Evolutionary conservation across 2,888 invertebrate genomes (phyloP).

Genomic region (Dascillus cervinus): DNA sequence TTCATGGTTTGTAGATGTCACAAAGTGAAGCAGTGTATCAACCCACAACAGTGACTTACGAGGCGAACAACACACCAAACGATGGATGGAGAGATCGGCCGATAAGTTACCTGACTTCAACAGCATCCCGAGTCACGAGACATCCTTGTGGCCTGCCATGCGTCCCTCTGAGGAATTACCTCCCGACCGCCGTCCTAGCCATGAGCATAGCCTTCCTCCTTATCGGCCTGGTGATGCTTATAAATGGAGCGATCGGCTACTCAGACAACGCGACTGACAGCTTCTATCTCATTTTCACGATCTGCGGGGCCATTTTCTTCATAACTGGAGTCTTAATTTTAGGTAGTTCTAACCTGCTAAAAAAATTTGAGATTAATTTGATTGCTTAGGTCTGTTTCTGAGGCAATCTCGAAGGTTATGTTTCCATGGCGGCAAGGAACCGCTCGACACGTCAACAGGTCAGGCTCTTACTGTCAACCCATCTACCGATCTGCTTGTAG

Average conservation of each 20-base stretch:
- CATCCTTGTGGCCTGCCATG: slow-evolving; percentile 50
- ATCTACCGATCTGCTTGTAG: slow-evolving; percentile 66
- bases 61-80: slow-evolving; percentile 39
- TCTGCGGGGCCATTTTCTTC: slow-evolving; percentile 56
- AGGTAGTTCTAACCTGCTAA: slow-evolving; percentile 42
- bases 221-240: slow-evolving; percentile 53
- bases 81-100: slow-evolving; percentile 39
- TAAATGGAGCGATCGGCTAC: slow-evolving; percentile 56
- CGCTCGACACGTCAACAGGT: slow-evolving; percentile 47
- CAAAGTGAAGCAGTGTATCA: slow-evolving; percentile 66
- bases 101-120: slow-evolving; percentile 39
- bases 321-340: slow-evolving; percentile 53
- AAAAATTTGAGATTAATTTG: slow-evolving; percentile 1
- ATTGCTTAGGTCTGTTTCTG: slow-evolving; percentile 37
- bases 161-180: slow-evolving; percentile 28
- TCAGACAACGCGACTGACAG: slow-evolving; percentile 38
- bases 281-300: slow-evolving; percentile 37
- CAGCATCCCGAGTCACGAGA: slow-evolving; percentile 50
- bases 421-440: slow-evolving; percentile 38
- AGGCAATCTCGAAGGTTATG: slow-evolving; percentile 35
- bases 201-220: slow-evolving; percentile 27
- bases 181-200: slow-evolving; percentile 34
- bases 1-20: slow-evolving; percentile 59
- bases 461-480: slow-evolving; percentile 51
- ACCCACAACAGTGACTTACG: slow-evolving; percentile 71